Percentiles rank a stretch among this genome's conserved stretches.
These are phyloP conservation scores for Odontesthes bonariensis DNA, from an alignment of 2,113 vertebrate species.

Conservation along the genomic window DNA sequence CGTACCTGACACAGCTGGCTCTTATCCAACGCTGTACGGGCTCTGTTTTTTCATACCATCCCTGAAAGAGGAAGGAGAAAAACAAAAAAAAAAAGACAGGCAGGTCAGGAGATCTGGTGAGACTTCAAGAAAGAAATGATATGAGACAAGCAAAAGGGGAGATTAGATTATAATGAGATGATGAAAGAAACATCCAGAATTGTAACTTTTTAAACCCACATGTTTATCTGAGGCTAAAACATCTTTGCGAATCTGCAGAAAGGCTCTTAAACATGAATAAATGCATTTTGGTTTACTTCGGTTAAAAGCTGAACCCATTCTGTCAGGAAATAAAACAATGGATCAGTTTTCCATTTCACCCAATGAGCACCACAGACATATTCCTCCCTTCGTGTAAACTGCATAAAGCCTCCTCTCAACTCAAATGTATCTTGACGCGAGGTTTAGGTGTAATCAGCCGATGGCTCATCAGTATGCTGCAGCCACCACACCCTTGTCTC, in stretches of 20 bases:
- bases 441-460: constrained; percentile 54
- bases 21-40: constrained; percentile 43
- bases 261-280: constrained; percentile 35
- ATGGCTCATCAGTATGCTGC: constrained; percentile 69
- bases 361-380: neutral
- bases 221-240: constrained; percentile 1
- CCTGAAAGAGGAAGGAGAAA: constrained; percentile 15
- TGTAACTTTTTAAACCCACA: too few species aligned
- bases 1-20: constrained; percentile 70
- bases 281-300: constrained; percentile 9
- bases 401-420: constrained; percentile 8
- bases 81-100: constrained; percentile 8
- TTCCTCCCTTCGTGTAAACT: constrained; percentile 2
- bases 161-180: neutral
- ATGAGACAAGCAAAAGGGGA: neutral
- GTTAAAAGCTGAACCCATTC: constrained; percentile 32
- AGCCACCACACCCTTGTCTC: constrained; percentile 1
- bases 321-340: constrained; percentile 35
- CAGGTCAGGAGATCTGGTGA: constrained; percentile 40
- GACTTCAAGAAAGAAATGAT: constrained; percentile 13
- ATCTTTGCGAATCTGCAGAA: neutral
- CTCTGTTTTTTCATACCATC: constrained; percentile 43
- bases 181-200: too few species aligned
- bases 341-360: neutral
- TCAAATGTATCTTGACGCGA: constrained; percentile 44